A percentile compares a stretch with the other conserved stretches of the same genome.
phyloP scores from a whole-genome alignment of 1,140 invertebrate genomes.

The Macrobrachium nipponense region DNA sequence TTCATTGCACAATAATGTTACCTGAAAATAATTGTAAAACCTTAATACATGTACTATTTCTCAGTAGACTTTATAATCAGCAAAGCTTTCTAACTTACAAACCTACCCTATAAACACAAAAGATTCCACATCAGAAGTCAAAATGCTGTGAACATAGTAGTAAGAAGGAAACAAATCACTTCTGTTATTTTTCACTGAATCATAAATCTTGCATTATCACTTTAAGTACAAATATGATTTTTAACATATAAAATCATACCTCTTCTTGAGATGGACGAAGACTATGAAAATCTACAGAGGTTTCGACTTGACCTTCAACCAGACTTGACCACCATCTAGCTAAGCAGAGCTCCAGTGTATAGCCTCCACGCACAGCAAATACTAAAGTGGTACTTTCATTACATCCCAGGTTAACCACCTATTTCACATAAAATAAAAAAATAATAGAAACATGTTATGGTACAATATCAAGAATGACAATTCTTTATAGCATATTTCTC shows the following conservation, averaged over 20 bases:
- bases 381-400: constrained; percentile 59
- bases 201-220: too few relatives aligned
- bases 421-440: neutral
- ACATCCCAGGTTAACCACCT: constrained; percentile 67
- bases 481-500: neutral
- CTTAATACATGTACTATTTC: too few relatives aligned
- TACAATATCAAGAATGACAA: neutral
- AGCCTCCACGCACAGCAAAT: constrained; percentile 74
- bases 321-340: constrained; percentile 95
- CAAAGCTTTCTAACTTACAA: too few relatives aligned
- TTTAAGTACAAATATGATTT: neutral
- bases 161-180: too few relatives aligned
- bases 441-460: neutral
- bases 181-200: too few relatives aligned
- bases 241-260: constrained; percentile 15
- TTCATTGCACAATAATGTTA: constrained; percentile 72
- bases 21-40: constrained; percentile 11
- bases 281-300: constrained; percentile 86
- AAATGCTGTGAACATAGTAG: too few relatives aligned
- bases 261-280: constrained; percentile 75
- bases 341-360: constrained; percentile 84
- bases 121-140: too few relatives aligned
- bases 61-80: too few relatives aligned
- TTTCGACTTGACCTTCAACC: constrained; percentile 81
- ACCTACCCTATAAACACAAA: too few relatives aligned